Conservation (phyloP, 2,797 vertebrate genomes). For the Chlorospingus flavigularis region DNA sequence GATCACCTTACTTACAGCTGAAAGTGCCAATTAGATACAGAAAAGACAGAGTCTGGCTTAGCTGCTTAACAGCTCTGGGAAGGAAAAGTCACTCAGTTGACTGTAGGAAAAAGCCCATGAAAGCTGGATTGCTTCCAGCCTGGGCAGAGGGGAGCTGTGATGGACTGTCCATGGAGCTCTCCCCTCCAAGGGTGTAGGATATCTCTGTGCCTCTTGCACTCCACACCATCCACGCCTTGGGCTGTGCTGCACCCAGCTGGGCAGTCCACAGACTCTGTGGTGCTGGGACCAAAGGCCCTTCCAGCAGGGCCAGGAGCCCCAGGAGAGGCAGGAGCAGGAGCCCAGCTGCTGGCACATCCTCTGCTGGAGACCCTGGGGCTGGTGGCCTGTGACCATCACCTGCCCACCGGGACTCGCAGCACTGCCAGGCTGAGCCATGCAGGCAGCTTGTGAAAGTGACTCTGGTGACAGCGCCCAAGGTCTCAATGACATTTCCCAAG, state of each 20-base stretch:
- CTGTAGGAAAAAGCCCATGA: not conserved
- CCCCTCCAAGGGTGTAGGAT: not conserved
- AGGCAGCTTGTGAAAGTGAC: not conserved
- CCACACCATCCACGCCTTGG: not conserved
- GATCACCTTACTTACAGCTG: slow-evolving; percentile 37
- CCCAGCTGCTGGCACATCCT: not conserved
- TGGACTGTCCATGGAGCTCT: not conserved
- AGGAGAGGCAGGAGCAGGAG: not conserved
- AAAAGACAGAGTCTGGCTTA: not conserved
- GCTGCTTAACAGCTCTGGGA: not conserved
- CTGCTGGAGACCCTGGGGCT: rapidly evolving
- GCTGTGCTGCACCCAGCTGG: not conserved
- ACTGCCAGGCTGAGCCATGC: rapidly evolving
- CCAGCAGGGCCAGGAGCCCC: not conserved
- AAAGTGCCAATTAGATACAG: slow-evolving; percentile 42
- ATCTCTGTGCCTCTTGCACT: rapidly evolving
- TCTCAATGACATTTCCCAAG: not conserved
- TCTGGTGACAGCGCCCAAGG: not conserved
- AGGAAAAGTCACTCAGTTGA: not conserved
- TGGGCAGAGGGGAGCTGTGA: not conserved
- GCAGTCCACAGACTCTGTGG: rapidly evolving
- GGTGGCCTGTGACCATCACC: rapidly evolving
- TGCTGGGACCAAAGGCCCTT: not conserved
- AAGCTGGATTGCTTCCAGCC: not conserved
- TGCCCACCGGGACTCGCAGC: rapidly evolving